Evolutionary conservation across 2,113 vertebrate species (phyloP).

Genomic region (Centropristis striata): DNA sequence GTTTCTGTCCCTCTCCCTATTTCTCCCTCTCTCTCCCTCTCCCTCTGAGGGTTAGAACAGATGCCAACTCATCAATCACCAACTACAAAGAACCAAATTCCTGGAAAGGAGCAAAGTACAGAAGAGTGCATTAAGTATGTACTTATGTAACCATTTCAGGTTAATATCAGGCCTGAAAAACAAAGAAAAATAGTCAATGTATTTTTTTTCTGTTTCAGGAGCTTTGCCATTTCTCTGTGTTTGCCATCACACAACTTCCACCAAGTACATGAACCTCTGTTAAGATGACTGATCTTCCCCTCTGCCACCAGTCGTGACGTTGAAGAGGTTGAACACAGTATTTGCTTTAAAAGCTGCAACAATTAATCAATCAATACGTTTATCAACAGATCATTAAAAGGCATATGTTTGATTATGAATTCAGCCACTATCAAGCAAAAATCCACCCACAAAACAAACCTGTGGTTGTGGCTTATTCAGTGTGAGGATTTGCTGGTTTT

Average conservation of each 20-base stretch:
- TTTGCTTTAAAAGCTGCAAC: background rate
- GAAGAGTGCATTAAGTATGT: constrained; percentile 26
- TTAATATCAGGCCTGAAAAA: background rate
- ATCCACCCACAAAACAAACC: too few species aligned
- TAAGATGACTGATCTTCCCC: background rate
- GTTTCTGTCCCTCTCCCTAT: background rate
- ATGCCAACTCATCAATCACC: constrained; percentile 54
- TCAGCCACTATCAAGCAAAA: too few species aligned
- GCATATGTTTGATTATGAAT: background rate
- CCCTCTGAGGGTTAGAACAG: background rate
- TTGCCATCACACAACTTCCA: background rate
- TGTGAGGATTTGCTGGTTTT: background rate
- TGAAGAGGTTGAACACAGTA: background rate
- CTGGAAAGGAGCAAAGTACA: constrained; percentile 39
- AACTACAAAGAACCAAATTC: constrained; percentile 46
- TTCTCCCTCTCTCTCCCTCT: constrained; percentile 5
- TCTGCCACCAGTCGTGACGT: background rate
- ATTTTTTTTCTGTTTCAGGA: too few species aligned
- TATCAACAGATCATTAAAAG: background rate
- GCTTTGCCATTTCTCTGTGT: background rate
- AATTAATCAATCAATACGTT: background rate
- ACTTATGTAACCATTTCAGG: constrained; percentile 19
- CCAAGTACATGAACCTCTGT: constrained; percentile 4
- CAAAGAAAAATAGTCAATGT: background rate
- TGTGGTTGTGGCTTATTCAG: too few species aligned